A percentile compares a stretch with the other conserved stretches of the same genome.
Conservation (phyloP, 2,113 vertebrate genomes). For the Gymnarchus niloticus region DNA sequence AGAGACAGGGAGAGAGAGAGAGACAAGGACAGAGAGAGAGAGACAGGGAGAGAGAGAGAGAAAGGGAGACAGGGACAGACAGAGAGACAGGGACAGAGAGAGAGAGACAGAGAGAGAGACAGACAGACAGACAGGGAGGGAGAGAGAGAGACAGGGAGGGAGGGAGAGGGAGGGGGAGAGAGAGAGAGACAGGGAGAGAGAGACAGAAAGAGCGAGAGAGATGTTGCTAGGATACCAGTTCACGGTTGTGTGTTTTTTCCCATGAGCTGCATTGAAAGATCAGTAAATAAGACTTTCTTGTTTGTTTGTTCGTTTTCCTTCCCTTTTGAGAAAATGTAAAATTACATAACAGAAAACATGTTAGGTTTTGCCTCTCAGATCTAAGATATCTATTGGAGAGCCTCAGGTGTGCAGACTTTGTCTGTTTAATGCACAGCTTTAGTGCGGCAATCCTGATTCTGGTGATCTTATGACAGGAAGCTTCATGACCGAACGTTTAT, state of each 20-base stretch:
- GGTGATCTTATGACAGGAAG: background rate
- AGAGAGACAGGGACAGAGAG: too few species aligned
- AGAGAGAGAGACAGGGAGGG: too few species aligned
- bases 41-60: constrained; percentile 23
- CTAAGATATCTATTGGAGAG: background rate
- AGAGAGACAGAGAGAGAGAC: too few species aligned
- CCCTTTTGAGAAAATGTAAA: background rate
- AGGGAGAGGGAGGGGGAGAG: too few species aligned
- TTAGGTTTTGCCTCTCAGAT: background rate
- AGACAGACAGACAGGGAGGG: too few species aligned
- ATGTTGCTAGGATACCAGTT: constrained; percentile 49
- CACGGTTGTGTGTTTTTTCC: constrained; percentile 29
- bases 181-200: too few species aligned
- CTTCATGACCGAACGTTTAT: background rate
- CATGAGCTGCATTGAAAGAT: constrained; percentile 17
- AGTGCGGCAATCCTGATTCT: background rate
- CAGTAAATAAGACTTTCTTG: constrained; percentile 16
- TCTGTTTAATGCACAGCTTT: background rate
- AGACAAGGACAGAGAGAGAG: constrained; percentile 26
- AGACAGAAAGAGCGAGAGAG: constrained; percentile 19
- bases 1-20: constrained; percentile 22
- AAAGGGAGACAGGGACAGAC: too few species aligned
- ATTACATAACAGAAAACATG: constrained; percentile 15
- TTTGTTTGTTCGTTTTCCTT: background rate
- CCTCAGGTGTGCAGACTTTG: background rate